These are phyloP conservation scores for Automeris io DNA, from an alignment of 2,888 invertebrate species.

Conservation along the genomic window DNA sequence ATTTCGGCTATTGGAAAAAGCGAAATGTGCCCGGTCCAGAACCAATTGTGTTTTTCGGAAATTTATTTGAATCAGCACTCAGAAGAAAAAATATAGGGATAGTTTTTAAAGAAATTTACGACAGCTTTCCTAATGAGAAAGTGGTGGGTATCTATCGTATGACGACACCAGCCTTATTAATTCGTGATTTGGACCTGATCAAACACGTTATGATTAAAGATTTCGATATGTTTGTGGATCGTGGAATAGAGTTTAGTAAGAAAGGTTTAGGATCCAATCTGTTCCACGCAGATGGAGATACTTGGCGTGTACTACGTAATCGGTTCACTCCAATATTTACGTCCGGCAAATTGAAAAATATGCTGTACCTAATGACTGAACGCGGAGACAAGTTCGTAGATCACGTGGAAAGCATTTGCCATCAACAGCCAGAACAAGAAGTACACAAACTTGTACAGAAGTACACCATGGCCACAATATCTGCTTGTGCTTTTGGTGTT, in stretches of 20 bases:
- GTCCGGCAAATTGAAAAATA: conserved; percentile 46
- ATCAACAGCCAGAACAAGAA: conserved; percentile 23
- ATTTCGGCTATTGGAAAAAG: conserved; percentile 41
- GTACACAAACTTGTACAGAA: conserved; percentile 27
- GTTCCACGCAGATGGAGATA: conserved; percentile 39
- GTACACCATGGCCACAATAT: conserved; percentile 34
- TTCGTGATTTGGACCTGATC: conserved; percentile 43
- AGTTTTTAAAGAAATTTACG: conserved; percentile 31
- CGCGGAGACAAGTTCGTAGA: conserved; percentile 31
- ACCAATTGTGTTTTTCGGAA: conserved; percentile 38
- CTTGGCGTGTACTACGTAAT: conserved; percentile 37
- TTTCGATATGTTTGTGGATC: conserved; percentile 39
- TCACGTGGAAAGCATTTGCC: conserved; percentile 17
- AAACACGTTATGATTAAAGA: conserved; percentile 47
- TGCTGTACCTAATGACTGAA: conserved; percentile 38
- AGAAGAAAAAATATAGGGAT: conserved; percentile 21
- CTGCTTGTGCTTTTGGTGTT: conserved; percentile 38
- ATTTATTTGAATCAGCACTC: conserved; percentile 27
- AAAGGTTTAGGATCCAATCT: conserved; percentile 38
- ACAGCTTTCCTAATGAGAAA: conserved; percentile 37
- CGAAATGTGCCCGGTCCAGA: conserved; percentile 31
- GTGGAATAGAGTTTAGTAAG: conserved; percentile 37
- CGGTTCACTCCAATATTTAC: conserved; percentile 46
- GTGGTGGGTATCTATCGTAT: conserved; percentile 43
- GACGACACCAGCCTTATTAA: conserved; percentile 33